These are phyloP conservation scores for Calliopsis andreniformis DNA, from an alignment of 1,140 invertebrate species.

Conservation along the genomic window DNA sequence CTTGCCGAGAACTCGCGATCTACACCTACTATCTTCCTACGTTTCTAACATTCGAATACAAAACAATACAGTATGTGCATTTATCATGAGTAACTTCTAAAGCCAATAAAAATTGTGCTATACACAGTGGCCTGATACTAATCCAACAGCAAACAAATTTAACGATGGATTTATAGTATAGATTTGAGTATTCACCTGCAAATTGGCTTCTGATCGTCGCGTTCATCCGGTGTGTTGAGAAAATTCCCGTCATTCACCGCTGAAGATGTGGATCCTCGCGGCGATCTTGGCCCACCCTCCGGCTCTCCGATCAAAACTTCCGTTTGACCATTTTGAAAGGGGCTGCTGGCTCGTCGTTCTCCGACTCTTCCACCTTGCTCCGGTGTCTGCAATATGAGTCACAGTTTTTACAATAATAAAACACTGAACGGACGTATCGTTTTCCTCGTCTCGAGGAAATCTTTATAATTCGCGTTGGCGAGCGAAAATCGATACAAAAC, in stretches of 20 bases:
- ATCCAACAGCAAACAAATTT: too few relatives aligned
- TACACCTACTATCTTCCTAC: neutral
- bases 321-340: constrained; percentile 87
- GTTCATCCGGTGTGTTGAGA: constrained; percentile 71
- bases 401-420: neutral
- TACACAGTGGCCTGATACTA: too few relatives aligned
- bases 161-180: too few relatives aligned
- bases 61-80: too few relatives aligned
- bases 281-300: constrained; percentile 80
- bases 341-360: constrained; percentile 83
- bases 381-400: constrained; percentile 54
- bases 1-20: neutral
- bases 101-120: too few relatives aligned
- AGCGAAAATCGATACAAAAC: neutral
- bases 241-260: constrained; percentile 76
- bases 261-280: constrained; percentile 79
- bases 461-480: too few relatives aligned
- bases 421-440: too few relatives aligned
- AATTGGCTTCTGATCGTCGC: constrained; percentile 78
- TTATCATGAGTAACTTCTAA: too few relatives aligned
- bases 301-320: constrained; percentile 86
- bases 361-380: constrained; percentile 65
- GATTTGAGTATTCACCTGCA: constrained; percentile 69
- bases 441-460: too few relatives aligned
- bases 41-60: too few relatives aligned